These are phyloP conservation scores for Tribolium madens DNA, from an alignment of 1,140 invertebrate species.

Conservation along the genomic window DNA sequence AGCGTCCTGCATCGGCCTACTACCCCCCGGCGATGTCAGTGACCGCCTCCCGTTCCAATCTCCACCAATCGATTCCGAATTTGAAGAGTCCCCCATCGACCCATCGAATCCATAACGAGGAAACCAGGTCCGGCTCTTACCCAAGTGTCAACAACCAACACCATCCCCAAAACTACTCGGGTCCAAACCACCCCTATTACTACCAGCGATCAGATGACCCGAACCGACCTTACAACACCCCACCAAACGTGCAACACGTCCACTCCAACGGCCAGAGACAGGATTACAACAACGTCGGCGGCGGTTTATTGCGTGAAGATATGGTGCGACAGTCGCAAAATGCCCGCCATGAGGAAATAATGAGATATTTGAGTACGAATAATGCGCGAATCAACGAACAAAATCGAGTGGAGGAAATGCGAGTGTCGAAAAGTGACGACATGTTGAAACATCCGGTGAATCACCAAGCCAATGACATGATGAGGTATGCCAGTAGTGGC, in stretches of 20 bases:
- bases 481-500: constrained; percentile 63
- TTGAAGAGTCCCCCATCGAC: constrained; percentile 62
- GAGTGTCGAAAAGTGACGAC: constrained; percentile 63
- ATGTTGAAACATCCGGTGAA: constrained; percentile 58
- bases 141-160: constrained; percentile 54
- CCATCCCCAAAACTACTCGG: constrained; percentile 47
- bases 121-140: constrained; percentile 58
- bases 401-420: constrained; percentile 57
- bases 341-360: constrained; percentile 60
- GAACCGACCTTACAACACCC: constrained; percentile 44
- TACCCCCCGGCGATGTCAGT: constrained; percentile 62
- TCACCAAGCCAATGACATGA: constrained; percentile 56
- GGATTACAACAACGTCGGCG: constrained; percentile 46
- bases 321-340: constrained; percentile 57
- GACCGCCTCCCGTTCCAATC: constrained; percentile 59
- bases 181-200: constrained; percentile 49
- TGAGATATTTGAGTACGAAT: constrained; percentile 60
- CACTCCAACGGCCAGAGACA: not conserved
- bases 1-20: constrained; percentile 66
- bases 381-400: constrained; percentile 59
- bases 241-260: constrained; percentile 47
- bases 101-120: constrained; percentile 59
- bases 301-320: constrained; percentile 56
- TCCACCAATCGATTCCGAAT: constrained; percentile 65
- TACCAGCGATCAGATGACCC: no score